Conservation (phyloP, 2,888 invertebrate genomes). For the Hemistola chrysoprasaria region DNA sequence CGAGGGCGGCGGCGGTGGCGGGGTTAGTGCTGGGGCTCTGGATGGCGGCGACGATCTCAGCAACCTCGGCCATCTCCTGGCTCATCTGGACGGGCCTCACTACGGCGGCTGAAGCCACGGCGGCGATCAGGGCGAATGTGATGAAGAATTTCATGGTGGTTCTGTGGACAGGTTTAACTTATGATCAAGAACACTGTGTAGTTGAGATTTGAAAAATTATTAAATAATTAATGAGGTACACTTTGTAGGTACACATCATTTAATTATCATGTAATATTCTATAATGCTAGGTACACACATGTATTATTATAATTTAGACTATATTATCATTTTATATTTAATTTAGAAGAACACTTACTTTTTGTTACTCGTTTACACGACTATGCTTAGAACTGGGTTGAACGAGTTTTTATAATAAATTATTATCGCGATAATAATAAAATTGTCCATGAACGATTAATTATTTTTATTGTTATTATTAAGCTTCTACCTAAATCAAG, state of each 20-base stretch:
- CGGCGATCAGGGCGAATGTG: slow-evolving; percentile 52
- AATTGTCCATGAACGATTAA: not conserved
- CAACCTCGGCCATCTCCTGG: slow-evolving; percentile 27
- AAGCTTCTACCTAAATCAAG: too few species aligned
- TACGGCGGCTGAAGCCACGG: slow-evolving; percentile 52
- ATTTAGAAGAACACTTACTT: slow-evolving; percentile 10
- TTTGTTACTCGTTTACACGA: slow-evolving; percentile 26
- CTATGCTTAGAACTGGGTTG: slow-evolving; percentile 25
- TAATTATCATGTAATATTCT: too few species aligned
- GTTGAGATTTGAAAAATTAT: too few species aligned
- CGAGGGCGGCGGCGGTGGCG: slow-evolving; percentile 31
- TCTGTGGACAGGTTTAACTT: slow-evolving; percentile 31
- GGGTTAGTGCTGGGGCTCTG: slow-evolving; percentile 34
- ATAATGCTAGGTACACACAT: too few species aligned
- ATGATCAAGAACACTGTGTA: too few species aligned
- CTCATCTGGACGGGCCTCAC: slow-evolving; percentile 30
- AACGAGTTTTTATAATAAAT: slow-evolving; percentile 35
- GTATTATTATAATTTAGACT: too few species aligned
- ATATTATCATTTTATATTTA: too few species aligned
- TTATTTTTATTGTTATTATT: not conserved
- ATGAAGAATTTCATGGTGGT: slow-evolving; percentile 60
- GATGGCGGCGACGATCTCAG: slow-evolving; percentile 36
- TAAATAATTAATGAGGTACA: too few species aligned
- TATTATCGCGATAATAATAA: slow-evolving; percentile 31
- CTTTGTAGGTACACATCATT: too few species aligned